Base-by-base conservation (phyloP, 2,888 invertebrate species). In the Rhopalosiphum nymphaeae region DNA sequence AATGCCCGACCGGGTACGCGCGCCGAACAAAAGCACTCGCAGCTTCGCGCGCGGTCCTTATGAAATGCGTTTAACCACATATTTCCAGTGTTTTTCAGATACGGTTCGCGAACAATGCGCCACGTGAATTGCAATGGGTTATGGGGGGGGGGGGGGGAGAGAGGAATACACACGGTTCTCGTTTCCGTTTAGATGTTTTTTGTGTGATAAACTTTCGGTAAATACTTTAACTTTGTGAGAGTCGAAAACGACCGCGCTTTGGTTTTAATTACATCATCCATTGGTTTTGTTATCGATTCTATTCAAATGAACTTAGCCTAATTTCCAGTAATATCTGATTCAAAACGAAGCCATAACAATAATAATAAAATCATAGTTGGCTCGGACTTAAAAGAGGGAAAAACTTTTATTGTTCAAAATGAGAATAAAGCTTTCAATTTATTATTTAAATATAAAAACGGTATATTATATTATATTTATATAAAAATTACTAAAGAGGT, bases 171-270 rank as follows among this genome's bases (percentile, higher is more conserved):
- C 92, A 61, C 86, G 86, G 26, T 26, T 49, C 61, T 87, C 87
- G 10, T 92, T 49, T 67, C 92, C 92, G 61, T 87, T 42, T 86
- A 87, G 46, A 92, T 49, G 36, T 92, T 86, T 91, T 85, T 86
- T 87, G 46, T 29, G 92, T 21, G 87, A 87, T 92, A 92, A 92
- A 92, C 92, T 92, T 92, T 61, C 26, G 36, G 44, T 86, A 92
- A 86, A 92, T 86, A 92, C 86, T 92, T 92, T 46, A 61, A 61
- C 86, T 92, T 87, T 49, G 57, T 13, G 86, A 36, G 46, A 87
- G 49, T 49, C 46, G 36, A 36, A 86, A 87, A 61, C 61, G 53
- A 78, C n/a, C 29, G 21, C 61, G 67, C 49, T 49, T 88, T 88
- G 67, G 46, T 92, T 92, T 67, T 88, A 92, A 88, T 88, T 87